Conservation (phyloP, 2,113 vertebrate genomes). For the Pionites leucogaster region DNA sequence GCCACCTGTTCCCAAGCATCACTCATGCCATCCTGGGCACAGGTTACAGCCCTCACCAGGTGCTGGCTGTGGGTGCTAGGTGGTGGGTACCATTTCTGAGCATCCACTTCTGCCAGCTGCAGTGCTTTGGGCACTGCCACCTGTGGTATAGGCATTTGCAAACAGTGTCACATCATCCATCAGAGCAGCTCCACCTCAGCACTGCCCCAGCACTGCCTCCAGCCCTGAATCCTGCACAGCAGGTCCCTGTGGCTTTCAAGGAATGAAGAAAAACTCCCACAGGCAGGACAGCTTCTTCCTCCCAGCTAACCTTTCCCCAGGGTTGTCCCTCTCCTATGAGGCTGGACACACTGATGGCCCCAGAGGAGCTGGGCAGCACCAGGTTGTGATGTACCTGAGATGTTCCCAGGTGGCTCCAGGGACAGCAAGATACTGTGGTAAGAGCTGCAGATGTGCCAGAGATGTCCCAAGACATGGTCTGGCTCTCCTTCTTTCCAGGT, state of each 20-base stretch:
- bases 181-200: not conserved
- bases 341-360: not conserved
- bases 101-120: not conserved
- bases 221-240: not conserved
- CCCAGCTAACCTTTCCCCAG: not conserved
- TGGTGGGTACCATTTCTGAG: not conserved
- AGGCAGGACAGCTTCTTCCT: not conserved
- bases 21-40: rapidly evolving
- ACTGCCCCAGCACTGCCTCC: not conserved
- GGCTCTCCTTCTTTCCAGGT: not conserved
- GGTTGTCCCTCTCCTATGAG: rapidly evolving
- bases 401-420: not conserved
- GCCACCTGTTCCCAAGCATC: not conserved
- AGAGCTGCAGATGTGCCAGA: not conserved
- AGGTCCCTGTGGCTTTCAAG: slow-evolving; percentile 12
- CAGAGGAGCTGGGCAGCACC: rapidly evolving
- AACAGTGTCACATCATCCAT: not conserved
- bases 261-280: slow-evolving; percentile 50
- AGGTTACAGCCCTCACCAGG: rapidly evolving
- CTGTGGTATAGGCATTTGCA: not conserved
- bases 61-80: not conserved
- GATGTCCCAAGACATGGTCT: rapidly evolving
- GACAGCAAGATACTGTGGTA: not conserved
- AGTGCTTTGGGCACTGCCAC: not conserved
- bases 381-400: not conserved